Evolutionary conservation across 1,140 invertebrate species (phyloP).

Genomic region (Glossosoma conforme): DNA sequence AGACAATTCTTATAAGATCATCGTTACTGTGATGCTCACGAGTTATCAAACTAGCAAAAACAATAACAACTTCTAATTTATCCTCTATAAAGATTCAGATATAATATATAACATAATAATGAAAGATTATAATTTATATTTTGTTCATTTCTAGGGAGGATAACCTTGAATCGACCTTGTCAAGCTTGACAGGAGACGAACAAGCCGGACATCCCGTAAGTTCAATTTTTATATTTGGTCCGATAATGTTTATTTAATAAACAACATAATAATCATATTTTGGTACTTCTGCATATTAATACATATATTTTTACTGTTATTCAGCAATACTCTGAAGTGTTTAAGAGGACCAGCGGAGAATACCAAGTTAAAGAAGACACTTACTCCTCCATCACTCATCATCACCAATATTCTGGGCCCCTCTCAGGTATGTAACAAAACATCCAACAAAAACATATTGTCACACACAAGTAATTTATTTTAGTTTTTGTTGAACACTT

Average conservation of each 20-base stretch:
- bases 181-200: conserved; percentile 30
- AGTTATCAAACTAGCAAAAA: no score
- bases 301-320: conserved; percentile 2
- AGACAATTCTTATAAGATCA: no score
- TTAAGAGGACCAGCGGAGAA: conserved; percentile 28
- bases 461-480: background rate
- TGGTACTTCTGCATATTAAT: background rate
- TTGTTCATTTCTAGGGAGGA: conserved; percentile 29
- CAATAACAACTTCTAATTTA: no score
- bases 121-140: background rate
- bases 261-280: background rate
- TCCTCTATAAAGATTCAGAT: no score
- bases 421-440: conserved; percentile 17
- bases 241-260: background rate
- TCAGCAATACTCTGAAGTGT: conserved; percentile 30
- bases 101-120: no score
- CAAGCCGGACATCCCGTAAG: conserved; percentile 26
- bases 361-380: conserved; percentile 30
- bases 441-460: background rate
- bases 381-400: conserved; percentile 27
- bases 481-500: background rate
- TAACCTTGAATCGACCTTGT: conserved; percentile 29
- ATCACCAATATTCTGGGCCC: conserved; percentile 19
- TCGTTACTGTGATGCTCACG: no score
- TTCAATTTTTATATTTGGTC: conserved; percentile 1